A percentile compares a stretch with the other conserved stretches of the same genome.
These are phyloP conservation scores for Chironomus tentans DNA, from an alignment of 2,888 invertebrate species.

Conservation along the genomic window DNA sequence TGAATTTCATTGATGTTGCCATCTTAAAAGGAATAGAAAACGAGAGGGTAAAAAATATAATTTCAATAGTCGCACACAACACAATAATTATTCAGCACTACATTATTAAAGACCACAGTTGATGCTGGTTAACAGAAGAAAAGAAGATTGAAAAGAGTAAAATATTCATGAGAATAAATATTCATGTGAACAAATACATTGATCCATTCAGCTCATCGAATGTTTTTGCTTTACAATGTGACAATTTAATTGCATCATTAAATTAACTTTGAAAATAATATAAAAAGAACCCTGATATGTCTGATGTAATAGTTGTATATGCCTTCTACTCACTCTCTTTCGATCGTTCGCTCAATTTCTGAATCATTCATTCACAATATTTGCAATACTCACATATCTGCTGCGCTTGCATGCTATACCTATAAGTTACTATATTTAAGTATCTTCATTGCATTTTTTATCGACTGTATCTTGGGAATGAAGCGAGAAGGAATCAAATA, in stretches of 20 bases:
- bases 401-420: background rate
- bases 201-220: background rate
- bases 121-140: background rate
- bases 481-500: background rate
- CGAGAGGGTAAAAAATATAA: background rate
- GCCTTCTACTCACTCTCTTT: background rate
- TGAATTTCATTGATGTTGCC: background rate
- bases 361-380: background rate
- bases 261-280: slow-evolving; percentile 13
- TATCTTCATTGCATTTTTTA: background rate
- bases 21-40: background rate
- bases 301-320: slow-evolving; percentile 19
- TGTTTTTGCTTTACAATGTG: slow-evolving; percentile 19
- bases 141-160: background rate
- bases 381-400: background rate
- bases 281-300: slow-evolving; percentile 17
- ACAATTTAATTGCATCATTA: slow-evolving; percentile 27
- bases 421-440: background rate
- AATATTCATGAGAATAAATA: background rate
- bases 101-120: background rate
- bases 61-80: background rate
- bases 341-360: background rate
- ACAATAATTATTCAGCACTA: background rate
- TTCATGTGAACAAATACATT: background rate
- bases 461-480: background rate